Base-by-base conservation (phyloP, 2,113 vertebrate species). In the Geococcyx californianus region DNA sequence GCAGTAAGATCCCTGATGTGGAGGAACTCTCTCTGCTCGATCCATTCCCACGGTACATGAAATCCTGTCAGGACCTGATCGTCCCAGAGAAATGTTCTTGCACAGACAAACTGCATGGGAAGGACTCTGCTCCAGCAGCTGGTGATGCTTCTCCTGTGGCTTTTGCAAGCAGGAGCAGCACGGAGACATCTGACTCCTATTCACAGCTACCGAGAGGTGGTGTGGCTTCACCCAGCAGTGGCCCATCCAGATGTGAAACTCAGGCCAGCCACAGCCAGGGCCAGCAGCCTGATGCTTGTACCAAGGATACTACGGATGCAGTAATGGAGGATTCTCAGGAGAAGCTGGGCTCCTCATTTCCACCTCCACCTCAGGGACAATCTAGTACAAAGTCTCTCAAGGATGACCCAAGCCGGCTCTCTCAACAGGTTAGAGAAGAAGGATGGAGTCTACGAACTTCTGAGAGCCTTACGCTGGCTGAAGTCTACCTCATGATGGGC, bases 401-500 rank as follows among this genome's bases (percentile, higher is more conserved):
- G 95, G 98, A 98, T 9, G 96, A 97, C 70, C 97, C 98, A 24
- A 95, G 97, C 90, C 98, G 66, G 88, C 97, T 98, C 11, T 97
- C 98, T 12, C 98, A 99, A 75, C 99, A 99, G 95, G 98, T 99
- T 72, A 98, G 98, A 19, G 98, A 98, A 75, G 99, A 99, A 86
- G 99, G 99, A 92, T 99, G 99, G 99, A 99, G 97, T 64, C 89
- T 98, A 13, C 98, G 98, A 63, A 99, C 98, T 49, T 98, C 98
- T 0, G 99, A 99, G 93, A 99, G 98, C 93, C 99, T 99, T 87
- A 99, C 99, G 0, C 96, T 99, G 97, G 99, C 99, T 7, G 99
- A 99, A 98, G 98, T 99, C 97, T 99, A 99, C 98, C 98, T 99
- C 98, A 99, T 99, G 99, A 98, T 99, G 96, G 99, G 99, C 95